phyloP scores from a whole-genome alignment of 2,113 vertebrate genomes.

The Zootoca vivipara region DNA sequence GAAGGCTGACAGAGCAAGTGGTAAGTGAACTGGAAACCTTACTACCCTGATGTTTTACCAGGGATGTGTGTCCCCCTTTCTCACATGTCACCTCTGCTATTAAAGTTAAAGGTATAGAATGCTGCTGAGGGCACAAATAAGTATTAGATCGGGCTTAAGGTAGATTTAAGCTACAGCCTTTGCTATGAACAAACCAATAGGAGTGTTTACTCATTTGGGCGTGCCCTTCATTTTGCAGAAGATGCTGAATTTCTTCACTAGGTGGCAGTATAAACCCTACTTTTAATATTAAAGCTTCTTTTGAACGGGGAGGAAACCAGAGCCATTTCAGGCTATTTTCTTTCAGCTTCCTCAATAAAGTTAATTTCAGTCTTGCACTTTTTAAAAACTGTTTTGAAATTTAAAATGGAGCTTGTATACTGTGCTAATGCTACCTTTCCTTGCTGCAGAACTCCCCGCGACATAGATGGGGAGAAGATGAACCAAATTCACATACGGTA shows the following conservation, averaged over 20 bases:
- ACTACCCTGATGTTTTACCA: neutral
- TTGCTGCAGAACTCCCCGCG: conserved; percentile 83
- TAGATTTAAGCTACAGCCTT: neutral
- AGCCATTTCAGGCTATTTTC: neutral
- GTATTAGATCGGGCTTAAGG: neutral
- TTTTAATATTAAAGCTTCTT: neutral
- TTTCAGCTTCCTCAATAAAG: neutral
- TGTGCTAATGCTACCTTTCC: conserved; percentile 51
- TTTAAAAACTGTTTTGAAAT: neutral
- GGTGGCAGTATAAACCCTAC: conserved; percentile 34
- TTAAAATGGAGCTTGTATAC: conserved; percentile 11
- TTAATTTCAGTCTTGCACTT: neutral
- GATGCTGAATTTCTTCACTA: neutral
- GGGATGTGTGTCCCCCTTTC: neutral
- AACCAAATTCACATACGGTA: conserved; percentile 83
- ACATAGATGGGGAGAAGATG: conserved; percentile 86
- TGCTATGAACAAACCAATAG: neutral
- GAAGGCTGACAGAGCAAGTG: conserved; percentile 89
- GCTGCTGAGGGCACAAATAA: neutral
- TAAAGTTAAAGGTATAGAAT: neutral
- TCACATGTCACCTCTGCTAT: neutral
- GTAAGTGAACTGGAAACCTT: conserved; percentile 74
- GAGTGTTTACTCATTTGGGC: rapidly evolving
- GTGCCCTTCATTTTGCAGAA: neutral
- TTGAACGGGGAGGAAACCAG: neutral